A percentile compares a stretch with the other conserved stretches of the same genome.
These are phyloP conservation scores for Drosophila persimilis DNA, from an alignment of 1,140 invertebrate species.

Conservation along the genomic window DNA sequence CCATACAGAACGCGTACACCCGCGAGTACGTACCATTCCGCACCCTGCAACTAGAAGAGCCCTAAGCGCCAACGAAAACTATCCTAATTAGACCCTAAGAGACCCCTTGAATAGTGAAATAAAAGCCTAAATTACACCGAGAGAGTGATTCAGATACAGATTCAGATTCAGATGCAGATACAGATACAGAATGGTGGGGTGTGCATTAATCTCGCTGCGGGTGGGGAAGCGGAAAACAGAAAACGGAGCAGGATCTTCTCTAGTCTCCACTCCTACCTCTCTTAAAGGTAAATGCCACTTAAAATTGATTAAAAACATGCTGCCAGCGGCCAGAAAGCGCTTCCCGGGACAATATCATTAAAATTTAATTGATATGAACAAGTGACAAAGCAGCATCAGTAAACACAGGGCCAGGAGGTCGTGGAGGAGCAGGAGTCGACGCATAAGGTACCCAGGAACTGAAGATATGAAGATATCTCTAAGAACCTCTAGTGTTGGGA, in stretches of 20 bases:
- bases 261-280: neutral
- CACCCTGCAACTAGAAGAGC: conserved; percentile 57
- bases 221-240: conserved; percentile 22
- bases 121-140: conserved; percentile 41
- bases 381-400: conserved; percentile 69
- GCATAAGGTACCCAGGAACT: neutral
- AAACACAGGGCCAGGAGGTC: neutral
- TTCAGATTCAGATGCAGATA: too few species aligned
- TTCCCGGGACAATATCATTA: conserved; percentile 70
- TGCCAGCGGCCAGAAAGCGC: conserved; percentile 32
- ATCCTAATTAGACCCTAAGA: conserved; percentile 74
- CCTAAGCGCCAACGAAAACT: conserved; percentile 33
- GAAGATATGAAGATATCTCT: too few species aligned
- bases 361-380: conserved; percentile 79
- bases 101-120: conserved; percentile 52
- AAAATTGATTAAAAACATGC: conserved; percentile 81
- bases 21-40: conserved; percentile 31
- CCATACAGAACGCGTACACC: conserved; percentile 52
- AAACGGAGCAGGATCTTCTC: conserved; percentile 7
- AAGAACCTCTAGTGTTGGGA: too few species aligned
- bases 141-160: conserved; percentile 3
- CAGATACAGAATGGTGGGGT: conserved; percentile 3
- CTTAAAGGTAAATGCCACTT: conserved; percentile 71
- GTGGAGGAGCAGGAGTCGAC: conserved; percentile 7
- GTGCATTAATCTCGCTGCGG: conserved; percentile 51